Base-by-base conservation (phyloP, 1,140 invertebrate species). In the Diabrotica virgifera region DNA sequence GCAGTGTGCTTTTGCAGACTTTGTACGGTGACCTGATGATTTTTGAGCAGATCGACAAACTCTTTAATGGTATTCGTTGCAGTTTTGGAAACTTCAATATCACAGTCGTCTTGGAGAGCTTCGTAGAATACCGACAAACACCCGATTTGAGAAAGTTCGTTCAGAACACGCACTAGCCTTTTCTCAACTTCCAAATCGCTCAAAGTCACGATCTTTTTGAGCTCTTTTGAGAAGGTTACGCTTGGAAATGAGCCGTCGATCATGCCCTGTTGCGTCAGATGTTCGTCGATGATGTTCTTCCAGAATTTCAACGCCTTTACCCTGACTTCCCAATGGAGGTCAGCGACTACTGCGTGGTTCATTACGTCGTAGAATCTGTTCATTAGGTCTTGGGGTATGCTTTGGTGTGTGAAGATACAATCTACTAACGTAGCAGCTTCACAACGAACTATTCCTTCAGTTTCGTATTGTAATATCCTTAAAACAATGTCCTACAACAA, bases 291-390 rank as follows among this genome's bases (percentile, higher is more conserved):
- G 11, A 89, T 85, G 35, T 85, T 77, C 50, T 82, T 82, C 90
- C 90, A 93, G 67, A 89, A 92, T 54, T 85, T 78, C 0, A 93
- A 72, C 0, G 88, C 87, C 57, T 84, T 85, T 0, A 87, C 71
- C 76, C 91, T 90, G 0, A 91, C 90, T 77, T 92, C 90, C 89
- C 90, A 90, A 71, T 92, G 87, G 52, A 92, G 83, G 78, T 92
- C 91, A 5, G 82, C 82, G 0, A 87, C 79, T 6, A 87, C 85
- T 8, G 87, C 84, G 13, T 82, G 78, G 5, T 84, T 82, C 83
- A 92, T 88, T 5, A 82, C 79, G 52, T 85, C 82, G 62, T 85
- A 85, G 0, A 86, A 66, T 52, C 54, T 59, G 36, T 50, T n/a
- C 59, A 70, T 63, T 59, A 83, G 79, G 14, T 76, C 72, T 0